Evolutionary conservation across 2,113 vertebrate species (phyloP).

Genomic region (Hystrix brachyura): DNA sequence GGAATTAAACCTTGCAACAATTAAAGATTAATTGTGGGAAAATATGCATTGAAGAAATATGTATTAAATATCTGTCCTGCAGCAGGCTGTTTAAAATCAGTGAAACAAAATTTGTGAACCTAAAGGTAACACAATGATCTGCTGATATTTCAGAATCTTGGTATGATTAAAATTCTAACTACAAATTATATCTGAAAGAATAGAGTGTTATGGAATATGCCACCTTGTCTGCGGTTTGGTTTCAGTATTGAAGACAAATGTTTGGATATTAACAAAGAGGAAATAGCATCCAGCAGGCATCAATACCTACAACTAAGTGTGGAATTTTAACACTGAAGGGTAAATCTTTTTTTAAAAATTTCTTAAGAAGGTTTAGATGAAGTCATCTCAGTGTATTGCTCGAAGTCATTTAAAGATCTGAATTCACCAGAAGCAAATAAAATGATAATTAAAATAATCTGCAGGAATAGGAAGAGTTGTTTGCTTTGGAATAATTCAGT

Average conservation of each 20-base stretch:
- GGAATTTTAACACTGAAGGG: not conserved
- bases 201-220: not conserved
- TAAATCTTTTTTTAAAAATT: slow-evolving; percentile 8
- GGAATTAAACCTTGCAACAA: not conserved
- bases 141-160: not conserved
- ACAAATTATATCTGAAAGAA: not conserved
- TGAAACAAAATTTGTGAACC: slow-evolving; percentile 26
- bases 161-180: not conserved
- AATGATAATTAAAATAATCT: slow-evolving; percentile 33
- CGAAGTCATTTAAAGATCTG: slow-evolving; percentile 29
- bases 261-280: not conserved
- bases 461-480: not conserved
- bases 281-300: not conserved
- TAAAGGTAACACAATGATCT: not conserved
- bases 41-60: not conserved
- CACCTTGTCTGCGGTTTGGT: not conserved
- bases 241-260: not conserved
- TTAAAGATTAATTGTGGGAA: not conserved
- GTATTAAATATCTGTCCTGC: not conserved
- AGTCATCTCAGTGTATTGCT: not conserved
- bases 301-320: not conserved
- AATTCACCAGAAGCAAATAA: slow-evolving; percentile 38
- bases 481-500: slow-evolving; percentile 47
- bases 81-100: not conserved
- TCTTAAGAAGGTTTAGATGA: slow-evolving; percentile 42